Base-by-base conservation (phyloP, 2,113 vertebrate genomes). In the Miniopterus natalensis region DNA sequence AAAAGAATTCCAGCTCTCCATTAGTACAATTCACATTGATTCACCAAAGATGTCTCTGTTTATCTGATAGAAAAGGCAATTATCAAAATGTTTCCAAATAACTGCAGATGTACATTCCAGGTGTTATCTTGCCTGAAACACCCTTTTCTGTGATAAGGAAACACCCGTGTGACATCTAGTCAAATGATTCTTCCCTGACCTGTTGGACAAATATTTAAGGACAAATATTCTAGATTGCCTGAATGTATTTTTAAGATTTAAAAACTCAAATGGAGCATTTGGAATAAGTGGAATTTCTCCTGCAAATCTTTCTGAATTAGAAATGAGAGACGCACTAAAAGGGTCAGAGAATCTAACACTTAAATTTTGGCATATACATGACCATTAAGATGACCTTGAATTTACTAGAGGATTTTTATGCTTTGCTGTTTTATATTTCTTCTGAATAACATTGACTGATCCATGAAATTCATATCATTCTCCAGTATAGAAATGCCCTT, bases 171-270 rank as follows among this genome's bases (percentile, higher is more conserved):
- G 59, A 91, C 51, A 84, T 75, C 68, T 78, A 73, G 7, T 45
- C 25, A 90, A 29, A 78, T 85, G 36, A 40, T 51, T 90, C 25
- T 94, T 80, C 27, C 29, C 51, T 79, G 57, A 70, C 21, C 51
- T 80, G 10, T 40, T 94, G 47, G n/a, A 91, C 63, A 84, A 84
- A 94, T 84, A 92, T 68, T 96, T 93, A 93, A 97, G 42, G 23
- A 5, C 74, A 95, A 65, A 55, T 70, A 23, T 80, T 51, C 49
- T 57, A 87, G 57, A 92, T 47, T 75, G 25, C 9, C 17, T 66
- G 42, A 21, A 21, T 84, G 5, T 8, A 45, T 42, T 94, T 97
- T 75, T 51, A 74, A 83, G 6, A 66, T 66, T 95, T 57, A 29
- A 57, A 29, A 85, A 83, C 40, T 10, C 51, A 74, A 61, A 65